These are phyloP conservation scores for Prunella himalayana DNA, from an alignment of 2,113 vertebrate species.

Conservation along the genomic window DNA sequence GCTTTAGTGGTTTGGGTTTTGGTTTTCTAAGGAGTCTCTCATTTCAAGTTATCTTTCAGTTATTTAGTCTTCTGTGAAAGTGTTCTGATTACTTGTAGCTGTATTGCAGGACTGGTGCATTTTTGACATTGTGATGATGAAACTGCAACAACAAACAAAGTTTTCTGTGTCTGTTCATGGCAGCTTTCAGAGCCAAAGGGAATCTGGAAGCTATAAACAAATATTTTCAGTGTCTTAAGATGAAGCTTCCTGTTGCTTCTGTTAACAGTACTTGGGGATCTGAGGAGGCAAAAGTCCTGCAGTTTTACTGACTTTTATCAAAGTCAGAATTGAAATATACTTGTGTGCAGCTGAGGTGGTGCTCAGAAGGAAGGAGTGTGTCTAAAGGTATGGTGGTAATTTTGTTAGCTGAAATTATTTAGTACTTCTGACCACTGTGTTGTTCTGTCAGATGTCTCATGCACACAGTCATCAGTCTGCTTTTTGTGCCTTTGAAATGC, in stretches of 20 bases:
- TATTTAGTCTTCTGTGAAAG: conserved; percentile 5
- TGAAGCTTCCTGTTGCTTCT: conserved; percentile 20
- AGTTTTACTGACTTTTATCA: not conserved
- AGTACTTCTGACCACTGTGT: not conserved
- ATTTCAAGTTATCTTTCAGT: not conserved
- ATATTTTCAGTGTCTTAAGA: not conserved
- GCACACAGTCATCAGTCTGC: not conserved
- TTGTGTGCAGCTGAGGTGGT: not conserved
- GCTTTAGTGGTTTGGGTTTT: conserved; percentile 15
- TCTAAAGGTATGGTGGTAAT: not conserved
- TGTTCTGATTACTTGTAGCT: not conserved
- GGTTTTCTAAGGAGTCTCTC: conserved; percentile 9
- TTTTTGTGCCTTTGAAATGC: not conserved
- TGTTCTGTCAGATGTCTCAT: not conserved
- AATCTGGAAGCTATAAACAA: conserved; percentile 28
- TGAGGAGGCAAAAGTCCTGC: not conserved
- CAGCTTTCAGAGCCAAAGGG: not conserved
- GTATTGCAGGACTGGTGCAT: not conserved
- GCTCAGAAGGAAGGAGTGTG: not conserved
- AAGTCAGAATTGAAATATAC: not conserved
- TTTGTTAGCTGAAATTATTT: not conserved
- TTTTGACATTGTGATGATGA: conserved; percentile 43
- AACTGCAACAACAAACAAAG: not conserved
- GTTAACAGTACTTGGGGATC: not conserved
- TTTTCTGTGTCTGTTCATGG: not conserved